Evolutionary conservation across 2,888 invertebrate species (phyloP), one percentile per base, ranked within the genome.

Genomic region (Hypena proboscidalis): DNA sequence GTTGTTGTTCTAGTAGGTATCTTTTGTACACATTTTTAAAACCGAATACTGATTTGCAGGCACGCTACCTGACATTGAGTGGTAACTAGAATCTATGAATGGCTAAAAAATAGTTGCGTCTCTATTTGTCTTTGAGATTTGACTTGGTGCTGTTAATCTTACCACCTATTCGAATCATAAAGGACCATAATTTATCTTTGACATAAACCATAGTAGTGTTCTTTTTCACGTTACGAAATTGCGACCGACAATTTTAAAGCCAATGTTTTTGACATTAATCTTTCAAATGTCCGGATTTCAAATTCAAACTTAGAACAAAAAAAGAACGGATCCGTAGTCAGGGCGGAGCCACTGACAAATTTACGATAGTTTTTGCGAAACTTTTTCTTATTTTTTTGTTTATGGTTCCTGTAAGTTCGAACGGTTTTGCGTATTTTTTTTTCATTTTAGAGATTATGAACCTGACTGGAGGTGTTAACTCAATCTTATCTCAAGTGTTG

Each of bases 281-380:
- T 53, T 15, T 21, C 11, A 49, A 50, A 51, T 22, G 10, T 40
- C 27, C 22, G 20, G 40, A 30, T 3, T 35, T 60, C 32, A 35
- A 41, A 38, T 38, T 19, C 11, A 36, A 44, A 40, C 7, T 34
- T 7, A 8, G 30, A 39, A 50, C 64, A 76, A 75, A 76, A 77
- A n/a, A n/a, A n/a, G n/a, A n/a, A 77, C 66, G 17, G 36, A 46
- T 51, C 21, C 44, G 38, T 23, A 47, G 51, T 36, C 35, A 25
- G 38, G 74, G 77, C 74, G 74, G 68, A 48, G 68, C 43, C 37
- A 56, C 61, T 82, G 83, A 84, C 82, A 84, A 80, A 83, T 83
- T 83, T 84, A 84, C 77, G 77, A 67, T 55, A 56, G 43, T 78
- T 77, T 77, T 78, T 74, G 69, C 65, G 32, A 42, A 50, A 61